Evolutionary conservation across 2,113 vertebrate genomes (phyloP).

Genomic region (Hemibagrus wyckioides): DNA sequence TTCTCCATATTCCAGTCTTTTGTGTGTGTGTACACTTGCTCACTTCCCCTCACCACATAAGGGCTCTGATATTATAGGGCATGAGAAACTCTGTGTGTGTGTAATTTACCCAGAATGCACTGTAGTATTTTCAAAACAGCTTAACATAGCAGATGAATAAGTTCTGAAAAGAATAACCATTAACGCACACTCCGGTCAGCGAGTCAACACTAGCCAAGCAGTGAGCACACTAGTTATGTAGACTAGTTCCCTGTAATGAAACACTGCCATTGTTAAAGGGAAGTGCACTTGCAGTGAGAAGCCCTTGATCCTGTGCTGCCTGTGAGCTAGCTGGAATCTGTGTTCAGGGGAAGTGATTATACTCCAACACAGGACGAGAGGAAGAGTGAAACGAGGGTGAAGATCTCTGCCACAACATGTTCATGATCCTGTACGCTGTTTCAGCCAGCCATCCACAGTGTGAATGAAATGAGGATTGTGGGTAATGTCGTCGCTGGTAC

Average conservation of each 20-base stretch:
- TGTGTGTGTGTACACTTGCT: neutral
- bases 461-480: slow-evolving; percentile 84
- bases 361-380: neutral
- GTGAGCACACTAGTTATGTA: neutral
- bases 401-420: neutral
- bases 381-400: neutral
- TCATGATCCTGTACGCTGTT: neutral
- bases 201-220: neutral
- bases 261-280: neutral
- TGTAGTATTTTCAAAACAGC: neutral
- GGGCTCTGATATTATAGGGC: neutral
- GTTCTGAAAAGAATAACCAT: neutral
- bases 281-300: neutral
- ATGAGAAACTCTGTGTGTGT: neutral
- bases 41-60: neutral
- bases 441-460: slow-evolving; percentile 91
- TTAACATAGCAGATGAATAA: neutral
- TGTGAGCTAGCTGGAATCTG: neutral
- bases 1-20: neutral
- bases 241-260: slow-evolving; percentile 48
- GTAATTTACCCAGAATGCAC: neutral
- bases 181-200: neutral
- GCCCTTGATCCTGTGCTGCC: neutral
- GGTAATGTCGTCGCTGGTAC: slow-evolving; percentile 82
- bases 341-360: neutral